These are phyloP conservation scores for Crocallis elinguaria DNA, from an alignment of 2,888 invertebrate species.

Conservation along the genomic window DNA sequence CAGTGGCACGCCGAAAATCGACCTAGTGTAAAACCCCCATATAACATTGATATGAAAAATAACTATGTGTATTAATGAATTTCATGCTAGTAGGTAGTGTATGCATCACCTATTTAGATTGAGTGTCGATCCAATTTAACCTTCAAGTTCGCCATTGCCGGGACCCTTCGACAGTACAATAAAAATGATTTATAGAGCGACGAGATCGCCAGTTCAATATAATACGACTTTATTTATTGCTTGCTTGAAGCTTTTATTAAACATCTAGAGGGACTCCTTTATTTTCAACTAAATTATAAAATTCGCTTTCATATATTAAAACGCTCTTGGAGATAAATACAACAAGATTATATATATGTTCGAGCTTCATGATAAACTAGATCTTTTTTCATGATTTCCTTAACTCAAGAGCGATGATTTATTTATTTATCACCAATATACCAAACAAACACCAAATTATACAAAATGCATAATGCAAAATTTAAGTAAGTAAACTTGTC, in stretches of 20 bases:
- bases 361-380: too few relatives aligned
- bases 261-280: slow-evolving; percentile 60
- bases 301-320: slow-evolving; percentile 8
- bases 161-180: slow-evolving; percentile 78
- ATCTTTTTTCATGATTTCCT: too few relatives aligned
- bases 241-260: slow-evolving; percentile 73
- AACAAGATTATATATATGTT: too few relatives aligned
- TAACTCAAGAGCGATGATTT: too few relatives aligned
- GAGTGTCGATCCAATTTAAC: slow-evolving; percentile 73
- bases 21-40: too few relatives aligned
- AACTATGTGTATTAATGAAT: neutral
- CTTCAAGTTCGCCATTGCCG: slow-evolving; percentile 64
- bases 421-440: too few relatives aligned
- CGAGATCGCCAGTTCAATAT: slow-evolving; percentile 74
- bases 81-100: neutral
- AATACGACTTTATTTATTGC: slow-evolving; percentile 78
- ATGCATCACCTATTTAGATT: slow-evolving; percentile 57
- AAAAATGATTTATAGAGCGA: slow-evolving; percentile 79
- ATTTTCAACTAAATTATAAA: slow-evolving; percentile 35
- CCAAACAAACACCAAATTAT: too few relatives aligned
- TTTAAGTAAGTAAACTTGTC: too few relatives aligned
- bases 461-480: too few relatives aligned
- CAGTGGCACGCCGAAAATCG: too few relatives aligned
- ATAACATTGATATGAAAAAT: neutral
- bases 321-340: slow-evolving; percentile 33